Conservation (phyloP, 2,113 vertebrate species). For the Gallinago jamesoni region DNA sequence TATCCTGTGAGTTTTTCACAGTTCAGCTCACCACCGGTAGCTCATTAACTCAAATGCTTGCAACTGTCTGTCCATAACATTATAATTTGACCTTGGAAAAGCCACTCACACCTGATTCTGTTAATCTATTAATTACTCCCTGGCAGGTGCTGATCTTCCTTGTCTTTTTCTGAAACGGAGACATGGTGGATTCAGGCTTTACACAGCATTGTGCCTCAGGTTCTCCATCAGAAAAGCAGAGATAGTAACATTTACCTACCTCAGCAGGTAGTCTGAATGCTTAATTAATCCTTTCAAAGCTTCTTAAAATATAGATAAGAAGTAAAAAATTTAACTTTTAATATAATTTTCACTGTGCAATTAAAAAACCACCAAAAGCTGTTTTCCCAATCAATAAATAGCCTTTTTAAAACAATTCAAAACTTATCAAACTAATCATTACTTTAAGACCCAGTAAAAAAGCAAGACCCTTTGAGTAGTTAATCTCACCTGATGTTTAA, state of each 20-base stretch:
- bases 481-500: conserved; percentile 3
- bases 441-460: neutral
- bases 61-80: neutral
- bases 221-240: neutral
- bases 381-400: conserved; percentile 31
- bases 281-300: conserved; percentile 57
- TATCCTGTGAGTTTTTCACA: conserved; percentile 17
- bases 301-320: conserved; percentile 32
- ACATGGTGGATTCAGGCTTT: neutral
- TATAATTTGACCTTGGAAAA: conserved; percentile 32
- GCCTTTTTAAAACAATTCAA: neutral
- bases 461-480: neutral
- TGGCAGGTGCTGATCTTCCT: conserved; percentile 2
- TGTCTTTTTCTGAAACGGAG: neutral
- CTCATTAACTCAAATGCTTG: conserved; percentile 44
- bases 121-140: conserved; percentile 11
- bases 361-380: conserved; percentile 38
- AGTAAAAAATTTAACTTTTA: neutral
- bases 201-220: neutral
- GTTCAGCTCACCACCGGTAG: neutral
- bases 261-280: conserved; percentile 17
- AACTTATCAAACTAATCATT: neutral
- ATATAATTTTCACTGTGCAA: conserved; percentile 12
- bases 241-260: conserved; percentile 23
- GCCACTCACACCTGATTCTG: neutral